These are phyloP conservation scores for Gallinago media DNA, from an alignment of 2,113 vertebrate genomes.

Conservation along the genomic window DNA sequence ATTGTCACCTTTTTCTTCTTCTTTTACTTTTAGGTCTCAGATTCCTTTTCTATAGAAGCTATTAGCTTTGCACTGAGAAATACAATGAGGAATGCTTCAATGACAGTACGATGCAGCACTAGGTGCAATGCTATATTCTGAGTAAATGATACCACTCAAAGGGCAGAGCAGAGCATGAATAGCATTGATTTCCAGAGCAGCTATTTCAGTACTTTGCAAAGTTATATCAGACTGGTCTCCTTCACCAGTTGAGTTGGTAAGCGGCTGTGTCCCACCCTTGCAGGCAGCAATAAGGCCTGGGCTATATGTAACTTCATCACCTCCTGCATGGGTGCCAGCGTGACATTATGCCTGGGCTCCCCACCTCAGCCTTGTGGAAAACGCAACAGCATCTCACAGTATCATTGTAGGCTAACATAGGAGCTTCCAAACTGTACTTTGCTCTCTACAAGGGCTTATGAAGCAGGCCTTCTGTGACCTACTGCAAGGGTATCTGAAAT, in stretches of 20 bases:
- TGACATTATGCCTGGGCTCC: neutral
- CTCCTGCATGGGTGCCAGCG: neutral
- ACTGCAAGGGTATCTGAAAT: neutral
- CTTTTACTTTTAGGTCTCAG: neutral
- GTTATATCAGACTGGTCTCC: slow-evolving; percentile 4
- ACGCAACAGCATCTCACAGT: neutral
- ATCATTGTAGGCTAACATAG: neutral
- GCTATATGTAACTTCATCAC: neutral
- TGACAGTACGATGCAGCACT: slow-evolving; percentile 49
- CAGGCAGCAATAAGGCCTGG: neutral
- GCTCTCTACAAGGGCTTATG: neutral
- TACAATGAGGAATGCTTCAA: slow-evolving; percentile 46
- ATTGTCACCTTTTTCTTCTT: neutral
- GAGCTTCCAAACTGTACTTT: neutral
- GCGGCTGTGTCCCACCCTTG: neutral
- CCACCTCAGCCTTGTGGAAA: rapidly evolving
- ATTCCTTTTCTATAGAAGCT: slow-evolving; percentile 16
- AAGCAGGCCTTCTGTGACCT: neutral
- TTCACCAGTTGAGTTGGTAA: neutral
- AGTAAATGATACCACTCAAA: slow-evolving; percentile 62
- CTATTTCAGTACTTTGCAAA: slow-evolving; percentile 36
- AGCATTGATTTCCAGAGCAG: slow-evolving; percentile 50
- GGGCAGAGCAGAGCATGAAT: slow-evolving; percentile 38
- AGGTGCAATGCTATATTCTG: slow-evolving; percentile 38
- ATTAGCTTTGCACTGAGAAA: slow-evolving; percentile 33